Evolutionary conservation across 2,113 vertebrate genomes (phyloP).

Genomic region (Anolis sagrei): DNA sequence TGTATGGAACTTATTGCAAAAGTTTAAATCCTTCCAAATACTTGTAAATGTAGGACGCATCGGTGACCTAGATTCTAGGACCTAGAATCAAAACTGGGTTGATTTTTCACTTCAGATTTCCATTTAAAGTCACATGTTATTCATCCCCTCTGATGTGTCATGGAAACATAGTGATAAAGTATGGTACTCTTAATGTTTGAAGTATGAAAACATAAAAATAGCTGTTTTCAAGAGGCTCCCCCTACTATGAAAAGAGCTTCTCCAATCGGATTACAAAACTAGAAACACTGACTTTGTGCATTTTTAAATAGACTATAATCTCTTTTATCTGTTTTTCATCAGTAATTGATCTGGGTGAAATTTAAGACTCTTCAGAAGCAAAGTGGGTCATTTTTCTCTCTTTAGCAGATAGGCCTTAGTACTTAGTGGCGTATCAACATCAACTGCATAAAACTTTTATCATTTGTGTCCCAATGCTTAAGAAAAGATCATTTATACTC

Average conservation of each 20-base stretch:
- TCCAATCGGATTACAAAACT: neutral
- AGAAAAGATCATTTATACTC: too few relatives aligned
- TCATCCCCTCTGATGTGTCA: neutral
- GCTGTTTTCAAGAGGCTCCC: neutral
- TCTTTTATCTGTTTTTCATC: slow-evolving; percentile 36
- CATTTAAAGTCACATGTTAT: slow-evolving; percentile 13
- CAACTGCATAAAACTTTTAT: slow-evolving; percentile 36
- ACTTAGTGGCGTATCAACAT: slow-evolving; percentile 46
- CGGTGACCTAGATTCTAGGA: neutral
- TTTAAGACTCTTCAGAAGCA: slow-evolving; percentile 45
- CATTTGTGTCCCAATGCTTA: too few relatives aligned
- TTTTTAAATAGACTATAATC: slow-evolving; percentile 13
- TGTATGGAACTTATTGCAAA: neutral
- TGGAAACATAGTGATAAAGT: neutral
- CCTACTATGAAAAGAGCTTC: slow-evolving; percentile 22
- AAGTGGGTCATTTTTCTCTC: slow-evolving; percentile 40
- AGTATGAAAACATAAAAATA: neutral
- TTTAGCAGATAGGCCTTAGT: slow-evolving; percentile 45
- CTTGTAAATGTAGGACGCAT: neutral
- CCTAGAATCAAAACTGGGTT: slow-evolving; percentile 4
- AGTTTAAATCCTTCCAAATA: neutral
- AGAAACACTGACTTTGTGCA: slow-evolving; percentile 1
- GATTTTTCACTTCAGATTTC: slow-evolving; percentile 5
- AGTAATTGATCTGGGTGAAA: slow-evolving; percentile 42
- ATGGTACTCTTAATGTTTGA: neutral